Base-by-base conservation (phyloP, 2,797 vertebrate genomes). In the Morelia viridis region DNA sequence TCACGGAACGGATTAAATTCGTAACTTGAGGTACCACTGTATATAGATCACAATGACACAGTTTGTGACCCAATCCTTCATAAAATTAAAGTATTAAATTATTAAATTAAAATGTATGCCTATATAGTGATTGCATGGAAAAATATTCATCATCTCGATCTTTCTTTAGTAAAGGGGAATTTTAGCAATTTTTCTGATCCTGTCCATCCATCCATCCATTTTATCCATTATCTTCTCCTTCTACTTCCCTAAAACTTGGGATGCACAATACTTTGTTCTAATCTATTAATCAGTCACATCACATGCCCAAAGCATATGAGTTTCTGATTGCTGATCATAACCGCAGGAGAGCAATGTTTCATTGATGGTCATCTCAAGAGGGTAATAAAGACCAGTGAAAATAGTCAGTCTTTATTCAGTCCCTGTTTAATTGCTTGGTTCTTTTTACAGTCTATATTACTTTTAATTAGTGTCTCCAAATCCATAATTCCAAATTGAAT, bases 51-150 rank as follows among this genome's bases (percentile, higher is more conserved):
- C 11, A 76, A 71, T 56, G 91, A 56, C 80, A 68, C 35, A 17
- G 58, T 93, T 91, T 65, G 88, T 92, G 50, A 85, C 61, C 64
- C 90, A 91, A 87, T 11, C 10, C 41, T 62, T 56, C 71, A 94
- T 95, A 91, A 89, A 85, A 93, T 93, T 83, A n/a, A 88, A 41
- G 41, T 41, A 41, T 41, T 41, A 41, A 41, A 41, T 41, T 41
- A 41, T 41, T 41, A 41, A 41, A 41, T 41, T 41, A 41, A 41
- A 41, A 90, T n/a, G 28, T 85, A 22, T 56, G 3, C 56, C 62
- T 28, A 61, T 64, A 22, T 60, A 62, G 35, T 15, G 17, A 58
- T 46, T 93, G 65, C 87, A 61, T 95, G 61, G 46, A 85, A 50
- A 0, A 58, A 68, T 35, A 71, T 35, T 1, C 2, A 12, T 2